These are phyloP conservation scores for Lasiurus cinereus DNA, from an alignment of 2,113 vertebrate genomes.

Conservation along the genomic window DNA sequence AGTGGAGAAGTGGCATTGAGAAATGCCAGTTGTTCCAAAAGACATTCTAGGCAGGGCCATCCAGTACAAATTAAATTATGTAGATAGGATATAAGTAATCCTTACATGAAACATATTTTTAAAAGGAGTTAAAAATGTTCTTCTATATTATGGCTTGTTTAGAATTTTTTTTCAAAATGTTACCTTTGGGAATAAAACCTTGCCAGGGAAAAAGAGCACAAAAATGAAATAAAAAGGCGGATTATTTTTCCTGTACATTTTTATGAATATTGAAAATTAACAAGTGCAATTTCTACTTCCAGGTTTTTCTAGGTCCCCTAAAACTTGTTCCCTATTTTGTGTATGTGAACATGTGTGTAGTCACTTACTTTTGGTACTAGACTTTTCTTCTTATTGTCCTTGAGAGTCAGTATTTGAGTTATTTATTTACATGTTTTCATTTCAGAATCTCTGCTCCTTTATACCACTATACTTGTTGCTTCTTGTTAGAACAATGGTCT, in stretches of 20 bases:
- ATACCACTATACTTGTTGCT: neutral
- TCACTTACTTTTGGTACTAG: neutral
- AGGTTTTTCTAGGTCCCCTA: neutral
- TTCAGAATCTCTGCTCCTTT: slow-evolving; percentile 51
- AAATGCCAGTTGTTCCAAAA: neutral
- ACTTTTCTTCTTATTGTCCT: neutral
- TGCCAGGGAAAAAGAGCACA: slow-evolving; percentile 8
- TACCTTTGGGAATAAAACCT: slow-evolving; percentile 35
- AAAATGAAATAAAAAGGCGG: slow-evolving; percentile 31
- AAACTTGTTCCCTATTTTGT: neutral
- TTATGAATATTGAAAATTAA: slow-evolving; percentile 35
- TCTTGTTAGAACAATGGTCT: neutral
- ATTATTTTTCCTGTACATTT: neutral
- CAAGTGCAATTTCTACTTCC: neutral
- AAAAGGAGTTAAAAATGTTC: slow-evolving; percentile 30
- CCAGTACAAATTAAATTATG: neutral
- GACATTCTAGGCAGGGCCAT: neutral
- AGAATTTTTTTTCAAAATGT: slow-evolving; percentile 56
- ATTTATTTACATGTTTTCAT: slow-evolving; percentile 45
- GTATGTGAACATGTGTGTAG: neutral
- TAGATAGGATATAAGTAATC: neutral
- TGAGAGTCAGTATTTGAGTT: neutral
- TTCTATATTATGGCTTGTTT: neutral
- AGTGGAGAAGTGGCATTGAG: neutral
- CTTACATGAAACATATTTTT: neutral